phyloP scores from a whole-genome alignment of 2,113 vertebrate species.

The Benitochromis conjunctus region DNA sequence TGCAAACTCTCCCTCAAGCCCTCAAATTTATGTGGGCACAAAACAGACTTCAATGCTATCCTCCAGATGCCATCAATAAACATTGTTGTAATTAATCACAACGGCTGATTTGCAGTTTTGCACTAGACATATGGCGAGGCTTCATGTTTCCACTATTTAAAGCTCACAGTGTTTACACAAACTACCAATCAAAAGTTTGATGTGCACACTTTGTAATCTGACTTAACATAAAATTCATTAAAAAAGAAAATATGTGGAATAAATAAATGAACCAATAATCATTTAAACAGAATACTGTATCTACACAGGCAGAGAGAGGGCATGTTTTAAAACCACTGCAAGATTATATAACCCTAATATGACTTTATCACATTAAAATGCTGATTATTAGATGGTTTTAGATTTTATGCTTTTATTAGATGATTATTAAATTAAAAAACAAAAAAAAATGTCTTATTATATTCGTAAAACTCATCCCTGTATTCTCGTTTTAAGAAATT shows the following conservation, averaged over 20 bases:
- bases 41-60: neutral
- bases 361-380: neutral
- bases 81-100: neutral
- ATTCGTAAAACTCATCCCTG: neutral
- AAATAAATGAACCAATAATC: neutral
- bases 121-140: neutral
- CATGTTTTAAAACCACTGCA: neutral
- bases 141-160: neutral
- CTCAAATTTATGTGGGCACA: neutral
- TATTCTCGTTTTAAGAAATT: neutral
- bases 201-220: neutral
- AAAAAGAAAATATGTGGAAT: neutral
- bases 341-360: accelerated
- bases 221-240: too few species aligned
- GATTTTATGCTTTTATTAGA: neutral
- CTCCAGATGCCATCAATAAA: neutral
- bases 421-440: neutral
- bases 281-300: neutral
- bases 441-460: too few species aligned
- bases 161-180: neutral
- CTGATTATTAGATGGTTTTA: neutral
- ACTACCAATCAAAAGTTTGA: neutral
- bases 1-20: neutral
- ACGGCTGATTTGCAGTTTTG: neutral
- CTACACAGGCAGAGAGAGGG: accelerated